Conservation (phyloP, 2,888 invertebrate species). For the Calameuta filiformis region DNA sequence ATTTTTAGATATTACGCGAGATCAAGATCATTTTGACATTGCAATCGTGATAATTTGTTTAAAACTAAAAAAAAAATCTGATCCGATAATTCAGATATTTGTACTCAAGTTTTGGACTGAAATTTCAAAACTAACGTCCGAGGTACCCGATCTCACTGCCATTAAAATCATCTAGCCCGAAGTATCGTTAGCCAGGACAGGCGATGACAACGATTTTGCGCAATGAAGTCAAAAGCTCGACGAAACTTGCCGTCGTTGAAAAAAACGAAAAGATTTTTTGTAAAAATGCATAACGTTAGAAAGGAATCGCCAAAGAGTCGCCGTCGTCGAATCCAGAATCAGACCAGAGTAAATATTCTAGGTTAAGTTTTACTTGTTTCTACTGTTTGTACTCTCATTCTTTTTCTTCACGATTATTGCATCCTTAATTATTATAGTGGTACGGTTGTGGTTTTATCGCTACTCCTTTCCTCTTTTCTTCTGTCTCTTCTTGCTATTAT, state of each 20-base stretch:
- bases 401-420: conserved; percentile 2
- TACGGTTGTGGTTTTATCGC: conserved; percentile 8
- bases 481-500: conserved; percentile 10
- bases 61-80: too few relatives aligned
- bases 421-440: neutral
- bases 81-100: too few relatives aligned
- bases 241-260: neutral
- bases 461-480: conserved; percentile 17
- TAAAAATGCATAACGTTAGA: conserved; percentile 13
- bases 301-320: conserved; percentile 37
- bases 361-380: conserved; percentile 21
- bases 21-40: too few relatives aligned
- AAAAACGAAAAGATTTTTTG: conserved; percentile 1
- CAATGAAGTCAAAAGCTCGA: conserved; percentile 7
- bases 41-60: too few relatives aligned
- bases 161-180: conserved; percentile 16
- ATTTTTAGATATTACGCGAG: too few relatives aligned
- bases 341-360: conserved; percentile 48
- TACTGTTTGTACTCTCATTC: conserved; percentile 4
- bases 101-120: too few relatives aligned
- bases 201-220: neutral
- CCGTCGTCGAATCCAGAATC: conserved; percentile 48
- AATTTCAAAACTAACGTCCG: too few relatives aligned
- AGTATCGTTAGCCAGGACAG: conserved; percentile 19
- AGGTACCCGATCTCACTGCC: too few relatives aligned